Evolutionary conservation across 64 coral and sea anemone genomes (phyloP).

Genomic region (Montipora foliosa): DNA sequence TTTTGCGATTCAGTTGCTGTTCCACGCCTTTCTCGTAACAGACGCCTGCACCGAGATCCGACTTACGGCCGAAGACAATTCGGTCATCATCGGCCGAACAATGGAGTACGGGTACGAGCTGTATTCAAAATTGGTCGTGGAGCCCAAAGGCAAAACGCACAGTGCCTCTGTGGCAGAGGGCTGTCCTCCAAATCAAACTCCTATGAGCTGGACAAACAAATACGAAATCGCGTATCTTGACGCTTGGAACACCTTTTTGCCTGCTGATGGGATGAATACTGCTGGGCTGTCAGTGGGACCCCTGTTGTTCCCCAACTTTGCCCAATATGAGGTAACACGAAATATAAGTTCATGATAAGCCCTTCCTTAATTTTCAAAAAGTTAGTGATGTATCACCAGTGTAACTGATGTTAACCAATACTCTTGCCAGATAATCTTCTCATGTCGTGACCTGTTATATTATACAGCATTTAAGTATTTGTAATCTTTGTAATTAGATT

Average conservation of each 20-base stretch:
- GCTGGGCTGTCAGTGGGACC: constrained; percentile 26
- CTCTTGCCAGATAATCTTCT: not conserved
- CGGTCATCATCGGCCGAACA: not conserved
- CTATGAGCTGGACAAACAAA: not conserved
- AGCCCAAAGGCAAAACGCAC: not conserved
- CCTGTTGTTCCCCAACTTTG: not conserved
- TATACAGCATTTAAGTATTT: not conserved
- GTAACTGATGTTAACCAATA: not conserved
- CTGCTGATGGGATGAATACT: not conserved
- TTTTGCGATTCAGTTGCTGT: not conserved
- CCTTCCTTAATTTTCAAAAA: not conserved
- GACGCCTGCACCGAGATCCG: not conserved
- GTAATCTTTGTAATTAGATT: not conserved
- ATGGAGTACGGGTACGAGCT: not conserved
- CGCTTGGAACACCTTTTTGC: not conserved
- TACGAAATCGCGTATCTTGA: constrained; percentile 11
- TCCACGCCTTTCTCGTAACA: not conserved
- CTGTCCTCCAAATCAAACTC: not conserved
- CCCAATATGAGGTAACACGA: not conserved
- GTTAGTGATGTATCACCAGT: not conserved
- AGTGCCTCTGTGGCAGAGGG: not conserved
- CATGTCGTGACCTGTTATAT: not conserved
- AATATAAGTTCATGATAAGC: not conserved
- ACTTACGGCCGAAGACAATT: not conserved
- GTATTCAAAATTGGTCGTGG: not conserved